These are phyloP conservation scores for Bursaphelenchus okinawaensis DNA, from an alignment of 2,888 invertebrate species.

Conservation along the genomic window DNA sequence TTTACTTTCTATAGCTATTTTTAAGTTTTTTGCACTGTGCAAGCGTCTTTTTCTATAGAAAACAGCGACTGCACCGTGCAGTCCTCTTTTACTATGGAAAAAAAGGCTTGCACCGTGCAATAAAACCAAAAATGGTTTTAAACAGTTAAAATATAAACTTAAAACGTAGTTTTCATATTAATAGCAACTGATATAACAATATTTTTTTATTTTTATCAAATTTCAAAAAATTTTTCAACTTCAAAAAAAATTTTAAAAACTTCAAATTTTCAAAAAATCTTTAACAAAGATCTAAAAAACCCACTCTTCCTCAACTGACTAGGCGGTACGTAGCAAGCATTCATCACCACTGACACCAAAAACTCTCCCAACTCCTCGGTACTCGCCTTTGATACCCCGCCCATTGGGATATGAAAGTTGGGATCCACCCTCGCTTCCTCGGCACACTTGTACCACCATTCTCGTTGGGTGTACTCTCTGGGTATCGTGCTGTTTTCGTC, in stretches of 20 bases:
- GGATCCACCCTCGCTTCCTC: constrained; percentile 26
- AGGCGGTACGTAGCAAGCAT: constrained; percentile 35
- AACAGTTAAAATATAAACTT: no score
- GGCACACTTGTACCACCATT: constrained; percentile 50
- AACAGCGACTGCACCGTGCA: no score
- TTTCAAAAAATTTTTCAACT: not conserved
- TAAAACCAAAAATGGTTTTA: no score
- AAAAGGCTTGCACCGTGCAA: no score
- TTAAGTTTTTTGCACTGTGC: no score
- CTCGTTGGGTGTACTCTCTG: constrained; percentile 37
- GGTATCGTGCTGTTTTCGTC: constrained; percentile 30
- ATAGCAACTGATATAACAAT: no score
- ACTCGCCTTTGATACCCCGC: constrained; percentile 12
- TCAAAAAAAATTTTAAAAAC: not conserved
- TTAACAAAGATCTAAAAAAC: no score
- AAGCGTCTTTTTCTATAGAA: no score
- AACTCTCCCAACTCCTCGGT: constrained; percentile 30
- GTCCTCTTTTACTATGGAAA: no score
- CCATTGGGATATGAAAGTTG: constrained; percentile 27
- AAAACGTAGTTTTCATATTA: no score
- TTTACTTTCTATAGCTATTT: no score
- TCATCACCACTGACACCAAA: constrained; percentile 31
- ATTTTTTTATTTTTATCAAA: no score
- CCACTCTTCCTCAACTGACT: constrained; percentile 10
- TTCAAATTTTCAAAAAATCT: not conserved